Base-by-base conservation (phyloP, 30 jellyfish, hydroid and myxozoan species). In the Sanderia malayensis region DNA sequence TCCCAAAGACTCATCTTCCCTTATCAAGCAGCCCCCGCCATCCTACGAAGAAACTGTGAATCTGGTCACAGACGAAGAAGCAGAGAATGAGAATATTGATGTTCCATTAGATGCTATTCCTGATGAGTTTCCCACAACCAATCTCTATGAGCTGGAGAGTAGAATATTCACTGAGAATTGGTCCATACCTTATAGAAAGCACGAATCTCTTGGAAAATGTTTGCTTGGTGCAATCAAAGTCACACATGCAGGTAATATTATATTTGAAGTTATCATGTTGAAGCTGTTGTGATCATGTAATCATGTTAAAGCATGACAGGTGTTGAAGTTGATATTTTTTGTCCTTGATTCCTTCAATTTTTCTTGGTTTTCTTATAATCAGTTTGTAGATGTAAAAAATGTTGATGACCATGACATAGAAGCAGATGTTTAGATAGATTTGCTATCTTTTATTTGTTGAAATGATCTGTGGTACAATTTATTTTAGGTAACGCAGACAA, bases 141-240 rank as follows among this genome's bases (percentile, higher is more conserved):
- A 89, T 82, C 65, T 89, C 29, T 89, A 89, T 76, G 95, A 89
- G 53, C 86, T 89, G 45, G 94, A 89, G 66, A 92, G 84, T 22
- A 46, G 95, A 45, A 73, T 89, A 3, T 89, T 82, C 67, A 82
- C 94, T 52, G 97, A 89, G 29, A 89, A 89, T 64, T 89, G 97
- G 97, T 89, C 97, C 22, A 89, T 89, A 31, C 97, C 97, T 17
- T 89, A 81, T 61, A 89, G 83, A 61, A 81, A 75, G 61, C 66
- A 77, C 19, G 97, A 89, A 55, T 89, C 97, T n/a, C 75, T 89
- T 23, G 97, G 95, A 45, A 89, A 81, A 71, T 89, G 97, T 61
- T 76, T 89, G 74, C 70, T 81, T 32, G 88, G 97, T 46, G 95
- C 95, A 65, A 82, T 66, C 27, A 89, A 81, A 70, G 66, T 81